phyloP scores from a whole-genome alignment of 2,797 vertebrate species.

The Zalophus californianus region DNA sequence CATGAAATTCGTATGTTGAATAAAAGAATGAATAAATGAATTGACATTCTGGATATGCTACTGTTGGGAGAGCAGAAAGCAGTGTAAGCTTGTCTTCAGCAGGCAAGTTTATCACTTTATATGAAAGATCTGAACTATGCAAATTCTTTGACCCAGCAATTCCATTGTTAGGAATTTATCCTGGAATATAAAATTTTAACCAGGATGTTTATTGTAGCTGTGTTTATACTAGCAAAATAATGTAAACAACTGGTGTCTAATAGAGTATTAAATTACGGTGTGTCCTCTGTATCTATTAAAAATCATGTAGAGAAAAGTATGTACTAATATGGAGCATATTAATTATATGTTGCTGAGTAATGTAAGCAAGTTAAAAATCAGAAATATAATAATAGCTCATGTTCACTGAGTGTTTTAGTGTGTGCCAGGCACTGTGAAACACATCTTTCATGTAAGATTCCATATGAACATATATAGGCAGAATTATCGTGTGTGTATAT shows the following conservation, averaged over 20 bases:
- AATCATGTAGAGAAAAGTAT: neutral
- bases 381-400: neutral
- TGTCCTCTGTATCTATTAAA: neutral
- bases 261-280: neutral
- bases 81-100: neutral
- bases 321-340: neutral
- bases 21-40: constrained; percentile 4
- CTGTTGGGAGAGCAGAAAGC: neutral
- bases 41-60: neutral
- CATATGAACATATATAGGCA: neutral
- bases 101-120: neutral
- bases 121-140: neutral
- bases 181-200: constrained; percentile 4
- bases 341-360: neutral
- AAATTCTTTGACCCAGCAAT: neutral
- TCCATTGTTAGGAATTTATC: constrained; percentile 1
- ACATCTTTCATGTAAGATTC: neutral
- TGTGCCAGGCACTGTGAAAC: neutral
- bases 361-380: neutral
- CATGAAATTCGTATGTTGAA: constrained; percentile 6
- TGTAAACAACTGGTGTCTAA: neutral
- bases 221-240: constrained; percentile 22
- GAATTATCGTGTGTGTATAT: neutral
- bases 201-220: neutral
- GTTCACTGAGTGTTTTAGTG: neutral